Percentiles rank a stretch among this genome's conserved stretches.
phyloP scores from a whole-genome alignment of 2,113 vertebrate genomes.

The Anarrhichthys ocellatus region DNA sequence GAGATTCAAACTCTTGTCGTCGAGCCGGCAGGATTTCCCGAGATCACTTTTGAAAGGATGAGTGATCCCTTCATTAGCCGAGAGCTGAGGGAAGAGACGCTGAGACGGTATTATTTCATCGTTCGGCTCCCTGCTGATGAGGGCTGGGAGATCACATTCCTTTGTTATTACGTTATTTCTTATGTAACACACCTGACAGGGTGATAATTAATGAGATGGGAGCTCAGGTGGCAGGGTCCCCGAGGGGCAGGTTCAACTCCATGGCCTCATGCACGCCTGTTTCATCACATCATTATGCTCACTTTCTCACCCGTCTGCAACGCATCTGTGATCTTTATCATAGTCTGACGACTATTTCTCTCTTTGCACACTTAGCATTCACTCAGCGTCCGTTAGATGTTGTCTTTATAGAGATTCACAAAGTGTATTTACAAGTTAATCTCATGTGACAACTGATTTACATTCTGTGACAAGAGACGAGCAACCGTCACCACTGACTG shows the following conservation, averaged over 20 bases:
- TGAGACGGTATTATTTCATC: conserved; percentile 43
- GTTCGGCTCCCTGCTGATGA: conserved; percentile 36
- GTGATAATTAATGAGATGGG: conserved; percentile 65
- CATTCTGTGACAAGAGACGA: conserved; percentile 42
- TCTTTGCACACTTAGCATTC: background rate
- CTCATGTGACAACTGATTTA: conserved; percentile 54
- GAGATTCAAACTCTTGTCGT: background rate
- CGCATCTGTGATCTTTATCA: background rate
- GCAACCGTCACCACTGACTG: conserved; percentile 21
- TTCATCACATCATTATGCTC: background rate
- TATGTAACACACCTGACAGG: conserved; percentile 58
- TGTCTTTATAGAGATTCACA: background rate
- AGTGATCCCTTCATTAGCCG: conserved; percentile 27
- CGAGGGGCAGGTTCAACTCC: conserved; percentile 23
- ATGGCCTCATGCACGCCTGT: background rate
- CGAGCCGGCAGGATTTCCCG: background rate
- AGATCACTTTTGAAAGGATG: conserved; percentile 20
- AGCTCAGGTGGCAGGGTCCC: conserved; percentile 28
- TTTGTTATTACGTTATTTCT: conserved; percentile 42
- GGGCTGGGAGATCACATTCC: conserved; percentile 45
- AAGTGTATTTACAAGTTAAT: conserved; percentile 38
- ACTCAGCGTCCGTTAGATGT: background rate
- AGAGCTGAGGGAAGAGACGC: conserved; percentile 2
- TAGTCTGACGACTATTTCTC: background rate
- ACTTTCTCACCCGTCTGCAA: background rate